phyloP scores from a whole-genome alignment of 2,797 vertebrate genomes.

The Enoplosus armatus region DNA sequence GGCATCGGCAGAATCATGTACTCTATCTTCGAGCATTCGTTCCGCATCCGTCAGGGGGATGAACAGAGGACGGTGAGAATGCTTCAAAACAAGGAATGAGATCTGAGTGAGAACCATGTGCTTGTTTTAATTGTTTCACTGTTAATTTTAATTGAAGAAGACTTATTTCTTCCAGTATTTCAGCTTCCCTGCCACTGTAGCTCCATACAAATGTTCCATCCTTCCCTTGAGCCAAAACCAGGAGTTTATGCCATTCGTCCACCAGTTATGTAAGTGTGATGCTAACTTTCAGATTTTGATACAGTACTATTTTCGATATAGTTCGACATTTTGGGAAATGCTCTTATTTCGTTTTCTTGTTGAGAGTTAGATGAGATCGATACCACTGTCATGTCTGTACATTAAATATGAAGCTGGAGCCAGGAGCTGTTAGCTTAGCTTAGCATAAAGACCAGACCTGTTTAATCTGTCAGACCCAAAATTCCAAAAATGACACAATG shows the following conservation, averaged over 20 bases:
- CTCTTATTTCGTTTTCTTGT: neutral
- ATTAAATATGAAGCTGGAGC: neutral
- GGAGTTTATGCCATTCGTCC: slow-evolving; percentile 92
- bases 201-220: slow-evolving; percentile 93
- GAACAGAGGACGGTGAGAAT: slow-evolving; percentile 91
- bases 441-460: neutral
- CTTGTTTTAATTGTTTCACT: neutral
- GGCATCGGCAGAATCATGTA: slow-evolving; percentile 96
- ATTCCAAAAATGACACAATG: neutral
- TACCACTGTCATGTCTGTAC: neutral
- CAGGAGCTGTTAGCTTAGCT: neutral
- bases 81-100: slow-evolving; percentile 4
- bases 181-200: slow-evolving; percentile 91
- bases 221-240: slow-evolving; percentile 94
- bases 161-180: slow-evolving; percentile 84
- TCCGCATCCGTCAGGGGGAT: slow-evolving; percentile 90
- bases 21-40: slow-evolving; percentile 93
- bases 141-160: neutral
- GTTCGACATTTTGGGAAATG: neutral
- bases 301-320: neutral
- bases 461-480: neutral
- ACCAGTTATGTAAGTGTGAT: slow-evolving; percentile 86
- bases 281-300: neutral
- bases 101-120: neutral
- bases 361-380: neutral